Evolutionary conservation across 2,888 invertebrate species (phyloP).

Genomic region (Cheilosia scutellata): DNA sequence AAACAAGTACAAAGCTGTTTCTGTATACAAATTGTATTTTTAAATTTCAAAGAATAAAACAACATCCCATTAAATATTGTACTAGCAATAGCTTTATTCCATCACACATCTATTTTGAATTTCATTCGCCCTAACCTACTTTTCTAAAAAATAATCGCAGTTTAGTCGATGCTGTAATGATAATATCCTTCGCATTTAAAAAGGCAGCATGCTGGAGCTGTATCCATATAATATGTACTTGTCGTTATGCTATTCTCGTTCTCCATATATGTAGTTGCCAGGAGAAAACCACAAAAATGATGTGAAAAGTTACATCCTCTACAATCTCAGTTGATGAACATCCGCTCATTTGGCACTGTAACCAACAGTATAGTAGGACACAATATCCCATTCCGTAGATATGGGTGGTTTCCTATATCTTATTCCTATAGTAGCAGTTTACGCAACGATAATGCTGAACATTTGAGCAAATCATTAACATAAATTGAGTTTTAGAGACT

Average conservation of each 20-base stretch:
- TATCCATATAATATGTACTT: neutral
- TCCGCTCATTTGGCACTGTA: constrained; percentile 37
- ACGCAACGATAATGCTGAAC: constrained; percentile 47
- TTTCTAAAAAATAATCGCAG: constrained; percentile 43
- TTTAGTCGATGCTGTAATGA: constrained; percentile 33
- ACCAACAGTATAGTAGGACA: neutral
- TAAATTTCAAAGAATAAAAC: neutral
- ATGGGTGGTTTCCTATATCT: constrained; percentile 9
- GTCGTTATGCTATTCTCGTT: neutral
- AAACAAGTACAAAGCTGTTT: too few species aligned
- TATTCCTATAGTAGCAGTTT: constrained; percentile 43
- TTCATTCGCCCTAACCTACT: constrained; percentile 26
- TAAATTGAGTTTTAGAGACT: constrained; percentile 65
- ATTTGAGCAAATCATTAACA: constrained; percentile 60
- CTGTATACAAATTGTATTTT: neutral
- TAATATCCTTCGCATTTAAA: constrained; percentile 27
- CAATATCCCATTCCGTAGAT: neutral
- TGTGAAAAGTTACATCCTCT: constrained; percentile 69
- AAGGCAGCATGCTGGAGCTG: constrained; percentile 9
- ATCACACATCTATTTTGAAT: constrained; percentile 15
- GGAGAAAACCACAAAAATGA: constrained; percentile 55
- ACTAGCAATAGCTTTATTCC: neutral
- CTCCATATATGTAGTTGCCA: neutral
- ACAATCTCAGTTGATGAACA: constrained; percentile 45
- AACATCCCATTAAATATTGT: neutral